Conservation (phyloP, 2,113 vertebrate genomes). For the Nesogale talazaci region DNA sequence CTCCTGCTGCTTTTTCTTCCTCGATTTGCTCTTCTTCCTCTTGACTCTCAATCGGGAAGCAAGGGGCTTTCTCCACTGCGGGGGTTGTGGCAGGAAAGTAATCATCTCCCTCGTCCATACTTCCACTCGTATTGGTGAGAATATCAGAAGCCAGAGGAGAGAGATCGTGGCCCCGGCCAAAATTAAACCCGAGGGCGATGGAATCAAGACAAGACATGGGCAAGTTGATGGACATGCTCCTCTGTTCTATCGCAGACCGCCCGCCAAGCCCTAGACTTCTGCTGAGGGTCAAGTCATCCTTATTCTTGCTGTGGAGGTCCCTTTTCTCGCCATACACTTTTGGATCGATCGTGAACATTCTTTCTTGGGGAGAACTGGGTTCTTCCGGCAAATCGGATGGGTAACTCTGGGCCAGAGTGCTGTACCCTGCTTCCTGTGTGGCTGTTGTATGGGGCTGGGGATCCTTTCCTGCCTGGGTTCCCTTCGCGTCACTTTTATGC, state of each 20-base stretch:
- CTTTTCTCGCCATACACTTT: constrained; percentile 89
- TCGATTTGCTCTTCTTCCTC: constrained; percentile 79
- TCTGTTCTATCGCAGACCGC: constrained; percentile 96
- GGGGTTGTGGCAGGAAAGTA: constrained; percentile 96
- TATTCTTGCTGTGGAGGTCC: constrained; percentile 91
- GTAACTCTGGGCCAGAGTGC: constrained; percentile 88
- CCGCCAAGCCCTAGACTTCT: constrained; percentile 91
- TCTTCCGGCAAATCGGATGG: constrained; percentile 86
- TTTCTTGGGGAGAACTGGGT: constrained; percentile 86
- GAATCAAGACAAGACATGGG: constrained; percentile 94
- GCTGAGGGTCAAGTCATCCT: constrained; percentile 96
- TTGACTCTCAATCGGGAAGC: constrained; percentile 89
- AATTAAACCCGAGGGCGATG: constrained; percentile 92
- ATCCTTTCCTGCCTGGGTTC: constrained; percentile 68
- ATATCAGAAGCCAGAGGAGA: constrained; percentile 98
- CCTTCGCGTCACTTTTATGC: constrained; percentile 82
- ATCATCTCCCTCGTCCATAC: constrained; percentile 95
- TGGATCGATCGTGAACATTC: constrained; percentile 90
- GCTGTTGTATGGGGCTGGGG: constrained; percentile 76
- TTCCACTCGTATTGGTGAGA: constrained; percentile 96
- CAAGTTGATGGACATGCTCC: constrained; percentile 98
- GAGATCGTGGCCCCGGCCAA: constrained; percentile 92
- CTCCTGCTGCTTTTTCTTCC: constrained; percentile 72
- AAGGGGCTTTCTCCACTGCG: constrained; percentile 90
- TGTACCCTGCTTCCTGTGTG: constrained; percentile 91